These are phyloP conservation scores for Gymnocypris eckloni DNA, from an alignment of 2,797 vertebrate species.

Conservation along the genomic window DNA sequence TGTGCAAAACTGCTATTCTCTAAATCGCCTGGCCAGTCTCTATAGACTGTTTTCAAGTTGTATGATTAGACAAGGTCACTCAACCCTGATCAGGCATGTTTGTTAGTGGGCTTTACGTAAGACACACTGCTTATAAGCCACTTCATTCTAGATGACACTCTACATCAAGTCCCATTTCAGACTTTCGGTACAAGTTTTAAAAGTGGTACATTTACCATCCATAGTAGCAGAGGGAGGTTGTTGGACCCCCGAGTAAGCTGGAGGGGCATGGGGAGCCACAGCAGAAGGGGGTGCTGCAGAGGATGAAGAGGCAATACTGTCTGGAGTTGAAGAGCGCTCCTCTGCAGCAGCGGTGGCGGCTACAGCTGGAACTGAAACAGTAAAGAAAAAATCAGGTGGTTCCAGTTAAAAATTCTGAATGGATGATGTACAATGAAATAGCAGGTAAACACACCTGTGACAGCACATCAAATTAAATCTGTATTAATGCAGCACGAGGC, in stretches of 20 bases:
- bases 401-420: neutral
- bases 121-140: neutral
- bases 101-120: neutral
- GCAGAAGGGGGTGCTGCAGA: constrained; percentile 91
- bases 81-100: neutral
- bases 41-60: neutral
- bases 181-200: neutral
- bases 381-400: neutral
- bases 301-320: constrained; percentile 95
- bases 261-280: constrained; percentile 85
- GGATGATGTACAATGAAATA: neutral
- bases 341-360: constrained; percentile 86
- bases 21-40: neutral
- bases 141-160: neutral
- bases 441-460: neutral
- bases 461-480: neutral
- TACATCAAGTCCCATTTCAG: neutral
- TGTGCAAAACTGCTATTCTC: constrained; percentile 6
- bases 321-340: constrained; percentile 95
- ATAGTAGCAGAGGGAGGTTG: constrained; percentile 87
- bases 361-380: constrained; percentile 81
- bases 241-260: constrained; percentile 87
- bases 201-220: constrained; percentile 80
- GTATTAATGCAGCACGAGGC: neutral
- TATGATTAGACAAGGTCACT: neutral